Evolutionary conservation across 2,888 invertebrate genomes (phyloP).

Genomic region (Silvanus unidentatus): DNA sequence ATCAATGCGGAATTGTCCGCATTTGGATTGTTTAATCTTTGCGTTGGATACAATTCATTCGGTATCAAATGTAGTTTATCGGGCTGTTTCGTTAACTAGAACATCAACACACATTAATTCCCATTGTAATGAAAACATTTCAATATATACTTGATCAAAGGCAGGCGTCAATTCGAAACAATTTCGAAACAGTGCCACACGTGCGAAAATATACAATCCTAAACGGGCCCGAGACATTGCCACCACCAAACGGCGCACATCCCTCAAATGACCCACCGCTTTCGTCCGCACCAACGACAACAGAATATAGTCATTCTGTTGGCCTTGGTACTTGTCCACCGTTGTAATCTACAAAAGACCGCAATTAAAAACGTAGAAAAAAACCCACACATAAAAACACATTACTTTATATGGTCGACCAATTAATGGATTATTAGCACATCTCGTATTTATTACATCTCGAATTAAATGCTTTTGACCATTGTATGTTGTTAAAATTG

Average conservation of each 20-base stretch:
- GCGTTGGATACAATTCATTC: constrained; percentile 72
- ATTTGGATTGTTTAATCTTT: constrained; percentile 49
- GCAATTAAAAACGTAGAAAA: constrained; percentile 4
- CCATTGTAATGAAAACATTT: background rate
- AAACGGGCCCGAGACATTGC: constrained; percentile 97
- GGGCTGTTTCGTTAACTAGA: constrained; percentile 75
- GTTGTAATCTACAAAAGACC: constrained; percentile 68
- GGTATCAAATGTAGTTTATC: constrained; percentile 73
- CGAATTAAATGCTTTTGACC: constrained; percentile 97
- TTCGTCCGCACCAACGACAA: constrained; percentile 92
- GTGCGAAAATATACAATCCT: constrained; percentile 92
- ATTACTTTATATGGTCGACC: constrained; percentile 81
- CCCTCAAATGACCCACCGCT: constrained; percentile 96
- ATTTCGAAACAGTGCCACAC: constrained; percentile 88
- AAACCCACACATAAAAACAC: constrained; percentile 1
- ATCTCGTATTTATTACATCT: constrained; percentile 90
- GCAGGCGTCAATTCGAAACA: constrained; percentile 96
- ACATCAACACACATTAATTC: constrained; percentile 6
- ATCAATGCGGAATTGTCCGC: constrained; percentile 52
- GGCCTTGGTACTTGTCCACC: constrained; percentile 99
- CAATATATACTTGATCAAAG: constrained; percentile 68
- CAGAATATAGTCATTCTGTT: constrained; percentile 97
- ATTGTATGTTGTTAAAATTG: constrained; percentile 97
- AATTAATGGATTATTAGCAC: constrained; percentile 91
- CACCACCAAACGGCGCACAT: constrained; percentile 92